These are phyloP conservation scores for Pachyrhynchus sulphureomaculatus DNA, from an alignment of 1,140 invertebrate genomes.

Conservation along the genomic window DNA sequence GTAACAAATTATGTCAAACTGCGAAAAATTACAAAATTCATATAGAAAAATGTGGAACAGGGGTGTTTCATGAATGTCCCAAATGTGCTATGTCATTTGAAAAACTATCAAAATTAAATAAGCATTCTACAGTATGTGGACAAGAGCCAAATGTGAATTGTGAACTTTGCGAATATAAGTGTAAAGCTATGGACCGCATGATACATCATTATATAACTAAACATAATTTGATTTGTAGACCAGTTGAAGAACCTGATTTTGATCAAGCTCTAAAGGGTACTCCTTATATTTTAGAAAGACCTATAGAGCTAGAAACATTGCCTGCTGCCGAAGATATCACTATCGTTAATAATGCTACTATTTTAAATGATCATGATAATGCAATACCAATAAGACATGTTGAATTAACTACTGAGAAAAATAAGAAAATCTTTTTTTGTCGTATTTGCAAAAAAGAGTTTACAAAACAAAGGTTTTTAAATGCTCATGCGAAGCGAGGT, in stretches of 20 bases:
- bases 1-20: background rate
- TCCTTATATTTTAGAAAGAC: background rate
- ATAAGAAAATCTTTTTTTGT: too few relatives aligned
- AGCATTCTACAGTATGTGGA: background rate
- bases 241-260: background rate
- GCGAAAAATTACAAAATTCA: background rate
- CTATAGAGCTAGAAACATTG: background rate
- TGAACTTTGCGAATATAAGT: background rate
- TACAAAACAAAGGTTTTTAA: too few relatives aligned
- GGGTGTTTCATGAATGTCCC: too few relatives aligned
- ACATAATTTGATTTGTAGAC: conserved; percentile 1
- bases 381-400: too few relatives aligned
- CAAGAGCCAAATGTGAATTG: background rate
- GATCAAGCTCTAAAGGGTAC: background rate
- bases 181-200: background rate
- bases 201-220: background rate
- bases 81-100: too few relatives aligned
- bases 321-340: background rate
- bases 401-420: too few relatives aligned
- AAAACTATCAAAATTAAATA: background rate
- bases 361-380: too few relatives aligned
- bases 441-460: too few relatives aligned
- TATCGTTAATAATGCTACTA: background rate
- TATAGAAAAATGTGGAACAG: too few relatives aligned
- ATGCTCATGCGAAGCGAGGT: too few relatives aligned